Base-by-base conservation (phyloP, 2,888 invertebrate species). In the Artemia sinica region DNA sequence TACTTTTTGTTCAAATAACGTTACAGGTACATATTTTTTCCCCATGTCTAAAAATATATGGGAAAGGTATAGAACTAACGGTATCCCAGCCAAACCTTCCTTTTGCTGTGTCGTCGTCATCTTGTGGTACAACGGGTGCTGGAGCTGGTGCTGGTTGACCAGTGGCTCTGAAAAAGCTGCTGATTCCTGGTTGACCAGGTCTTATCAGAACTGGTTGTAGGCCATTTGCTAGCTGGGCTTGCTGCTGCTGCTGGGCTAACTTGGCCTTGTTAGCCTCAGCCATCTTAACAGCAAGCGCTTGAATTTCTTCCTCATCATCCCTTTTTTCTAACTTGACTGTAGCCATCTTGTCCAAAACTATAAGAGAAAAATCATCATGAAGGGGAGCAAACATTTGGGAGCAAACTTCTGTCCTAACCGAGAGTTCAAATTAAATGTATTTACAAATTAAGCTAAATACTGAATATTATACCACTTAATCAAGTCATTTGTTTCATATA, bases 21-120 rank as follows among this genome's bases (percentile, higher is more conserved):
- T 84, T 68, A 95, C 93, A n/a, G 93, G 89, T 76, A 91, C 90
- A 77, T 89, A 94, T n/a, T 77, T 88, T 88, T 76, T 90, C 90
- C 18, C 85, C 83, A 68, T 85, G 84, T 28, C 95, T 83, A 76
- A 87, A 86, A 73, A 95, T 89, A 77, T 88, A 93, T 1, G 95
- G 95, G 76, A 95, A 74, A 7, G 78, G 75, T 48, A 75, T 72
- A 1, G 69, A 68, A 71, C 90, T 91, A 67, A 94, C 84, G 74
- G 86, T 86, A 71, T 87, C 86, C 94, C 94, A 95, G 68, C 92
- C 92, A 78, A 94, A 95, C 75, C 88, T 75, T 18, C 82, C 81
- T 69, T 78, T 78, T 28, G 76, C 74, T 74, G 79, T 80, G 65
- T 78, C 76, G 72, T 76, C 76, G 72, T 80, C 79, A 48, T 78